A percentile compares a stretch with the other conserved stretches of the same genome.
Conservation (phyloP, 1,140 invertebrate genomes). For the Drosophila orosa region DNA sequence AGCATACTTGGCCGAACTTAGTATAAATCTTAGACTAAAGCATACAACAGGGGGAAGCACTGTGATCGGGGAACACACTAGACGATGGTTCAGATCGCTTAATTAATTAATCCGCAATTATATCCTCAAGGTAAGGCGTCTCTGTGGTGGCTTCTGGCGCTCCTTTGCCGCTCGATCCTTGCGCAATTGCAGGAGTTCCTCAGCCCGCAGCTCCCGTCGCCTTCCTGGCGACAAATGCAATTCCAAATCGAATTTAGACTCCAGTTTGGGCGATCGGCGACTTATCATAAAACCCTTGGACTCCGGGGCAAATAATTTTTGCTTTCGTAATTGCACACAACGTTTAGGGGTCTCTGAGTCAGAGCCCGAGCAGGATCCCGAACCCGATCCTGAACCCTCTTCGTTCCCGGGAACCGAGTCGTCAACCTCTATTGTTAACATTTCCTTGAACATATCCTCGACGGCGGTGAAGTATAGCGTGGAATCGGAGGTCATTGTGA, state of each 20-base stretch:
- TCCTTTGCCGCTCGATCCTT: constrained; percentile 37
- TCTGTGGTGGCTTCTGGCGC: constrained; percentile 18
- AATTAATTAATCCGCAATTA: no score
- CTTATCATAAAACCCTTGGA: constrained; percentile 40
- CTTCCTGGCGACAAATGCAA: constrained; percentile 26
- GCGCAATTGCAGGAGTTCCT: constrained; percentile 23
- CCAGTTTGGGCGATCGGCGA: constrained; percentile 31
- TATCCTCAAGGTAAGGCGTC: constrained; percentile 50
- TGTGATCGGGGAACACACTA: constrained; percentile 11
- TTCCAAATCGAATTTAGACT: not conserved
- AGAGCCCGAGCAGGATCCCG: not conserved
- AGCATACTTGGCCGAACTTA: constrained; percentile 56
- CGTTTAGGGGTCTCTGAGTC: constrained; percentile 52
- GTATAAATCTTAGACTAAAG: constrained; percentile 42
- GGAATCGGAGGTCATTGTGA: constrained; percentile 56
- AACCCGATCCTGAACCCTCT: not conserved
- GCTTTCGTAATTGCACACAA: constrained; percentile 47
- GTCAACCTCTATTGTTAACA: constrained; percentile 30
- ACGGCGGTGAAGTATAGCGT: constrained; percentile 62
- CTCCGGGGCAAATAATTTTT: constrained; percentile 58
- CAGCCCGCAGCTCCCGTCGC: constrained; percentile 10
- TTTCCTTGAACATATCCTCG: constrained; percentile 61
- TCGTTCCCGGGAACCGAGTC: constrained; percentile 5
- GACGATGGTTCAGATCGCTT: not conserved
- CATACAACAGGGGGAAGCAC: constrained; percentile 69